phyloP scores from a whole-genome alignment of 2,113 vertebrate genomes.

The Xiphophorus maculatus region DNA sequence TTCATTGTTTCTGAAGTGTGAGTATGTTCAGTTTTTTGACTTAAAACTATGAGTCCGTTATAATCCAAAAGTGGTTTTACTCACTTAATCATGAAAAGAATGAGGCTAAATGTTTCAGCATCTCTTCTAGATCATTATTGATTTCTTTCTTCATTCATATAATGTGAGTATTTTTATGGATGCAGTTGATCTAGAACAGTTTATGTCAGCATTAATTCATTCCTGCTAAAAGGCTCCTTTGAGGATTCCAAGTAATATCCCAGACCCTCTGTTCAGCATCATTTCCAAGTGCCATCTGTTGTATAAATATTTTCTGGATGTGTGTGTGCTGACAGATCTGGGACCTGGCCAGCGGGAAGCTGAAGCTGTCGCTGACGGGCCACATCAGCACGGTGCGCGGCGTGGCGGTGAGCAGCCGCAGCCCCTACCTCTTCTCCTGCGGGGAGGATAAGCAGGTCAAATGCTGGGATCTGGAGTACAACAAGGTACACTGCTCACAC shows the following conservation, averaged over 20 bases:
- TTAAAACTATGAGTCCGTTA: too few relatives aligned
- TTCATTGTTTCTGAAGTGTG: background rate
- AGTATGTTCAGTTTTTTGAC: too few relatives aligned
- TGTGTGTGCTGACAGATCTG: constrained; percentile 84
- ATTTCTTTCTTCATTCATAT: background rate
- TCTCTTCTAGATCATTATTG: background rate
- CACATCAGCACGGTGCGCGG: constrained; percentile 98
- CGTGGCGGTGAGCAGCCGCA: constrained; percentile 91
- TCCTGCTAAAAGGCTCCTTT: background rate
- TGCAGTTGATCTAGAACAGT: background rate
- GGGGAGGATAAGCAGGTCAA: constrained; percentile 99
- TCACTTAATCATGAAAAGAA: background rate
- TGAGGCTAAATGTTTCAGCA: background rate
- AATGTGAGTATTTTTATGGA: background rate
- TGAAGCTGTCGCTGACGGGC: constrained; percentile 94
- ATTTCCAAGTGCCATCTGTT: background rate
- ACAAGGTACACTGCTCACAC: constrained; percentile 83
- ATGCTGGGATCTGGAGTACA: constrained; percentile 99
- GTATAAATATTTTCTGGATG: background rate
- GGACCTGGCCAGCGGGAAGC: constrained; percentile 95
- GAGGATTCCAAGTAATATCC: background rate
- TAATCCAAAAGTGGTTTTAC: too few relatives aligned
- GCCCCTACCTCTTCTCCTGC: constrained; percentile 96
- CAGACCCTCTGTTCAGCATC: too few relatives aligned
- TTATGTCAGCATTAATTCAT: background rate